Base-by-base conservation (phyloP, 2,113 vertebrate species). In the Neogobius melanostomus region DNA sequence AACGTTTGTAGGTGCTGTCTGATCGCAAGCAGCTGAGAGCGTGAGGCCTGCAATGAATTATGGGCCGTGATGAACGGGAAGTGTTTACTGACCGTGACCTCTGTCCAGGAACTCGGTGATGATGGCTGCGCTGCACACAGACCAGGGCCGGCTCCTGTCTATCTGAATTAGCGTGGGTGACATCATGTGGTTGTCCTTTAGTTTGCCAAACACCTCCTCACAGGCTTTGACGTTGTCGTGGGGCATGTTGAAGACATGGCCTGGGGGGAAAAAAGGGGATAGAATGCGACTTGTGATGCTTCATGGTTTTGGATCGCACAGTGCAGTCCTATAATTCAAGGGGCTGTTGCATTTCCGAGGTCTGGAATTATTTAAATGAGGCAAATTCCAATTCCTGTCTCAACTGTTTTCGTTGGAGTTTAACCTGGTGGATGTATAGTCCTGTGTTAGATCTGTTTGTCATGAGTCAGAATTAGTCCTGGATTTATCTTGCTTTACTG, bases 181-280 rank as follows among this genome's bases (percentile, higher is more conserved):
- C 97, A 99, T 99, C 97, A 99, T 99, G 89, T 98, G 97, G 85
- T 99, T 96, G 90, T 97, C 96, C 82, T 91, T 94, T 72, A 98
- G 92, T 76, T 92, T 95, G 43, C 97, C 97, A 0, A 98, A 99
- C 56, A 95, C 94, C 84, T 98, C 95, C 87, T 98, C 96, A 0
- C 97, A 99, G 51, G 95, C 96, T 65, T 97, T 98, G 82, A 98
- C 96, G 0, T 97, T 99, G 92, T 99, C 97, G 0, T 99, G 97
- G 61, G 97, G 97, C 96, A 99, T 99, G 87, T 98, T 99, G 91
- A 99, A 98, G 71, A 98, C 95, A 0, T 99, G 97, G 15, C 97
- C 97, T 99, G 78, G 49, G 1, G 42, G 72, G 17, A 11, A n/a
- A 21, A 21, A 21, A 21, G 21, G 49, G 52, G 64, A 62, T 1